Evolutionary conservation across 2,113 vertebrate genomes (phyloP).

Genomic region (Strix uralensis): DNA sequence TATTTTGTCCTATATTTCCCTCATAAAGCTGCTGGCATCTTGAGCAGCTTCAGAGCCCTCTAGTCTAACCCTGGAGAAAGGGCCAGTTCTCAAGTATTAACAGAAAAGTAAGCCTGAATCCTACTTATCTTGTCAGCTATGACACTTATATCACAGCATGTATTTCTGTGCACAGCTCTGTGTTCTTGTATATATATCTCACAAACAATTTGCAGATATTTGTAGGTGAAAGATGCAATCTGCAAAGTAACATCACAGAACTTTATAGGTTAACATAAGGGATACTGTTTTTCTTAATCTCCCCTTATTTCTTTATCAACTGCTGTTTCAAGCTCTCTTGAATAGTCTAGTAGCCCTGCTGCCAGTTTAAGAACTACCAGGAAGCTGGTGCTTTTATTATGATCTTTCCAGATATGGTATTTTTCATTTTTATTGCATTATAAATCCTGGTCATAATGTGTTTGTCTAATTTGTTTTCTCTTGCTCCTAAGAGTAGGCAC

Average conservation of each 20-base stretch:
- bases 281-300: neutral
- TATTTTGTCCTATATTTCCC: neutral
- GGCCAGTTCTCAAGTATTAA: neutral
- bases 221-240: neutral
- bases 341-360: neutral
- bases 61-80: neutral
- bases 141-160: neutral
- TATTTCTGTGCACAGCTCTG: neutral
- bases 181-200: neutral
- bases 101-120: neutral
- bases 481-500: neutral
- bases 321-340: neutral
- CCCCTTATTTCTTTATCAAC: neutral
- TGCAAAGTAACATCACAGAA: neutral
- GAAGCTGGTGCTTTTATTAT: neutral
- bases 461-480: neutral
- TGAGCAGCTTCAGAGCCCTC: neutral
- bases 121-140: neutral
- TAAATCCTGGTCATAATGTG: neutral
- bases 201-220: neutral
- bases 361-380: neutral
- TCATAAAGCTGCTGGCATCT: neutral
- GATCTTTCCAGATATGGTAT: neutral
- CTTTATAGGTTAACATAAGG: neutral
- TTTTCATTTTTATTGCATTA: neutral